phyloP scores from a whole-genome alignment of 2,113 vertebrate genomes.

The Xyliphius kryptos region DNA sequence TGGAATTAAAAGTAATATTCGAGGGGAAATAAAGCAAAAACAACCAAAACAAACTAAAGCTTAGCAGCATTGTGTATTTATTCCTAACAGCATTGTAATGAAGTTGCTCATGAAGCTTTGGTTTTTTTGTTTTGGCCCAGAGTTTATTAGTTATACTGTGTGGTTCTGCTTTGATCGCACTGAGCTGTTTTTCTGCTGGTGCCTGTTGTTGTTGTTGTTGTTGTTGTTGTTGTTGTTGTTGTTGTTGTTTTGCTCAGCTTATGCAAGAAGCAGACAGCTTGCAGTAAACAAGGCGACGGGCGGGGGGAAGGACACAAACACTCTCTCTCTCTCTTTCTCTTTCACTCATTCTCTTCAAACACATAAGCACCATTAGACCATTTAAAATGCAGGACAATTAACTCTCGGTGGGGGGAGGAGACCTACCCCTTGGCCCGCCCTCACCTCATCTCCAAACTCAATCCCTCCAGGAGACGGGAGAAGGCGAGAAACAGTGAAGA shows the following conservation, averaged over 20 bases:
- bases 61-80: no score
- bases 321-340: conserved; percentile 3
- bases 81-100: no score
- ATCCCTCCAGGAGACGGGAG: conserved; percentile 33
- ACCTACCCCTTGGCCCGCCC: conserved; percentile 30
- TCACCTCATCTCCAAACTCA: conserved; percentile 46
- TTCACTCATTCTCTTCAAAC: conserved; percentile 51
- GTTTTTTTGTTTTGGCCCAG: no score
- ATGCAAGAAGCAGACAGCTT: conserved; percentile 53
- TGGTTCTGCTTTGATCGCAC: conserved; percentile 26
- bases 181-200: conserved; percentile 19
- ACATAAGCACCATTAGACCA: conserved; percentile 61
- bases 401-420: conserved; percentile 43
- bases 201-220: conserved; percentile 58
- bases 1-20: no score
- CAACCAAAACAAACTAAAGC: no score
- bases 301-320: conserved; percentile 37
- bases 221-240: conserved; percentile 44
- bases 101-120: no score
- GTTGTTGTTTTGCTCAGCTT: conserved; percentile 55
- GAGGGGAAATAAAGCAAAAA: no score
- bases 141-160: not conserved
- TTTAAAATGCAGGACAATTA: conserved; percentile 66
- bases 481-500: conserved; percentile 42
- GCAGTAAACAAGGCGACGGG: conserved; percentile 54